Base-by-base conservation (phyloP, 2,797 vertebrate species). In the Scolopax bukidnonensis region DNA sequence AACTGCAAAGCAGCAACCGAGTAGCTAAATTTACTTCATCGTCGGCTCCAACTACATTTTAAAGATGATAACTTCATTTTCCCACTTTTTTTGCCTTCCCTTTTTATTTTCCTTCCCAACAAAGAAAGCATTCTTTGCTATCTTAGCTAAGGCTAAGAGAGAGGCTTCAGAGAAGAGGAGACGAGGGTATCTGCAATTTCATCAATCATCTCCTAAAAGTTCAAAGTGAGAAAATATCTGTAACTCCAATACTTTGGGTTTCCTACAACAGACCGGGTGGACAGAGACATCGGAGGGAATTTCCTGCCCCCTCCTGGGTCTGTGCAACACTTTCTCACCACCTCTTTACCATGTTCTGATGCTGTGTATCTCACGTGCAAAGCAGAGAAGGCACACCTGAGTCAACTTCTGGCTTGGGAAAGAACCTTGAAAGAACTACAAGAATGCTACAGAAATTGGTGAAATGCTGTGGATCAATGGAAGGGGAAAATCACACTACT, bases 261-360 rank as follows among this genome's bases (percentile, higher is more conserved):
- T 88, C 48, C 28, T 67, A 38, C 12, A 27, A 57, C 53, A 68
- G 48, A 41, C 4, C 0, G 0, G 16, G 21, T 0, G 3, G 40
- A 36, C 11, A 69, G 83, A 81, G 43, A 73, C 28, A 63, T 20
- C 5, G 30, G 6, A 10, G 10, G 14, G 41, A 63, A 54, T 40
- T 47, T 69, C 11, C 41, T 87, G 47, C 8, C 59, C 51, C n/a
- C 21, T 38, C 14, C 6, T 4, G 18, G 25, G 7, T 69, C 57
- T 16, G 5, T 7, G 9, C 19, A 85, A 57, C 10, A 32, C 41
- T 64, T 40, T 64, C 63, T 65, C 32, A 80, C 20, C 15, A 38
- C n/a, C 20, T n/a, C 50, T 86, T 82, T 80, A 53, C 32, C 23
- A 4, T 27, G 28, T 54, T 40, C 57, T 88, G 64, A 41, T 41